Evolutionary conservation across 1,140 invertebrate genomes (phyloP), one percentile per base, ranked within the genome.

Genomic region (Thalassaphorura encarpata): DNA sequence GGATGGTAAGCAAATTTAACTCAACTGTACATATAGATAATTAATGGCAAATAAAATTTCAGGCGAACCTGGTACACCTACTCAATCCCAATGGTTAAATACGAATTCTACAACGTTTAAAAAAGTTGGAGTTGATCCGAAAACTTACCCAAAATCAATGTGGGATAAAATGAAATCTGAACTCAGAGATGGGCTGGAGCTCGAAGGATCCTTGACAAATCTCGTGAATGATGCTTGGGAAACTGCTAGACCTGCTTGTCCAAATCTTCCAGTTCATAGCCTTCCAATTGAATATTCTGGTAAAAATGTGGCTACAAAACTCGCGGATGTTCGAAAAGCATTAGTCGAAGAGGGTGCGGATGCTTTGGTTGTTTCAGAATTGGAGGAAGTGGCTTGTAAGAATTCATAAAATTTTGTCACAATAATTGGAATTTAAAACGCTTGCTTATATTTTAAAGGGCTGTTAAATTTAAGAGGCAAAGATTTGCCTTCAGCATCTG

Each of bases 301-400:
- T 29, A 76, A 76, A 67, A 70, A 72, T 8, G 89, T 85, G 83
- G 76, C 79, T 42, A 76, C 80, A 6, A 93, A 93, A 71, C 73
- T 93, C 1, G 68, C 70, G 16, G 74, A 79, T 31, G 73, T 90
- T 2, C 72, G 88, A 6, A 69, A 75, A 27, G 77, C 83, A 60
- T 75, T 95, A 66, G 73, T 76, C 24, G 69, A 78, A 0, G 69
- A 78, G 27, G 77, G 76, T 4, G 84, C 80, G 2, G 83, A 89
- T 65, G 83, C 85, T 0, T 78, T 94, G 69, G 76, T 96, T 8
- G 75, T 96, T 1, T 92, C 90, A 0, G 84, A 89, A 1, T 70
- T 97, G 31, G 91, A 95, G 66, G 91, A 96, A 72, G 85, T 94
- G 18, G 89, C 91, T 1, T 96, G 61, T 63, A 53, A 56, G 39